Evolutionary conservation across 2,888 invertebrate species (phyloP).

Genomic region (Andrena marginata): DNA sequence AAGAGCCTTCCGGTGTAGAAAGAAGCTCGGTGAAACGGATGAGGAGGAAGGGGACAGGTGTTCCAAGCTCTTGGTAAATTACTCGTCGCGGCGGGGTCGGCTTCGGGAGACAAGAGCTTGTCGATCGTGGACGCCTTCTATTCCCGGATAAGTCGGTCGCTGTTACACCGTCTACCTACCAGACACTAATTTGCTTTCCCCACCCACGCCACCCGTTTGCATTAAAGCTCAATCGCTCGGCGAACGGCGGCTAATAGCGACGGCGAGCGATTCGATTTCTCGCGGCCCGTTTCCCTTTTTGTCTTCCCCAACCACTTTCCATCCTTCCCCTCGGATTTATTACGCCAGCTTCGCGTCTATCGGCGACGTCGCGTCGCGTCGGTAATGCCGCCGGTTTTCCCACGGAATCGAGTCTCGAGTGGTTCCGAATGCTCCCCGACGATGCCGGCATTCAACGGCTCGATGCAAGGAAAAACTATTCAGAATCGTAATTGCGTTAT

Average conservation of each 20-base stretch:
- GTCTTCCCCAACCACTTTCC: not conserved
- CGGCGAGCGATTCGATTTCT: constrained; percentile 58
- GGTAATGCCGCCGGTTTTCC: constrained; percentile 23
- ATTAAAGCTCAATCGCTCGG: constrained; percentile 61
- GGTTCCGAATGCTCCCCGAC: not conserved
- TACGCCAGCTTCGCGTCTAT: constrained; percentile 33
- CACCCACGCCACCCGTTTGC: constrained; percentile 30
- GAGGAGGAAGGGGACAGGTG: constrained; percentile 24
- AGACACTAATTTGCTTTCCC: constrained; percentile 58
- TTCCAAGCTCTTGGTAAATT: constrained; percentile 66
- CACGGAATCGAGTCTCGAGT: constrained; percentile 39
- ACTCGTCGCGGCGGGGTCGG: constrained; percentile 45
- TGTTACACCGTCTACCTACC: constrained; percentile 1
- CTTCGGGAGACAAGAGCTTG: constrained; percentile 33
- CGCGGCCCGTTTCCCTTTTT: constrained; percentile 28
- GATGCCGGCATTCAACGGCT: not conserved
- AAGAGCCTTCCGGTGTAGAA: constrained; percentile 39
- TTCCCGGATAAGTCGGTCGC: constrained; percentile 47
- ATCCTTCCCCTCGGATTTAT: constrained; percentile 36
- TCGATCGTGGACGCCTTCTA: constrained; percentile 25
- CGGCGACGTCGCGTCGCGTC: not conserved
- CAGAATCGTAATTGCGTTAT: constrained; percentile 2
- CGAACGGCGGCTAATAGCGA: constrained; percentile 64
- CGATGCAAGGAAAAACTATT: not conserved
- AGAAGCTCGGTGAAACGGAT: not conserved